Evolutionary conservation across 2,888 invertebrate species (phyloP), one percentile per base, ranked within the genome.

Genomic region (Platycnemis pennipes): DNA sequence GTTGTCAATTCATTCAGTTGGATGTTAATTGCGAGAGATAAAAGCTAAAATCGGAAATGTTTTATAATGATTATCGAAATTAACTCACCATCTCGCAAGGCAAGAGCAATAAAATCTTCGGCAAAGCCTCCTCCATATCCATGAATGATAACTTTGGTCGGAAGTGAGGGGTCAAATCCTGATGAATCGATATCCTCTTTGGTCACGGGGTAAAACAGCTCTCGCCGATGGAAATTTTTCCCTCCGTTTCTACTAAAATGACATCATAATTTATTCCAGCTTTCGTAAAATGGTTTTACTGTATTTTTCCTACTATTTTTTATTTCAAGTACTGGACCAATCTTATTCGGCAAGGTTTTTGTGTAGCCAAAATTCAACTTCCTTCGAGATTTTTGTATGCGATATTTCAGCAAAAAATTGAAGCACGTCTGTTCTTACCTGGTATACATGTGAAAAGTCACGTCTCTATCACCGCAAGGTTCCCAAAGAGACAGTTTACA

Each of bases 401-500:
- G 77, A 77, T 1, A 77, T n/a, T 37, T 77, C 13, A 3, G 13
- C 77, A 77, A n/a, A 77, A 0, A n/a, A 77, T 77, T 0, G 31
- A 77, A 77, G n/a, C 2, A 31, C 94, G n/a, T 16, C 88, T n/a
- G 44, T n/a, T 45, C 94, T 95, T 94, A 95, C 95, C 95, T 95
- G 22, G 95, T 95, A 44, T 96, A 96, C 26, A 96, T 95, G 94
- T 96, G 95, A 95, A 96, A 97, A 94, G 96, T 96, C 8, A 96
- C 96, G 42, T 95, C 95, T 31, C 94, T 89, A 37, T 96, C 95
- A 45, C 95, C 95, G 94, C 97, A 97, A 3, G 96, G 96, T 95
- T 96, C 96, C 69, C 96, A 95, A 94, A 96, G 95, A 94, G 96
- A 96, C 19, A 96, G 94, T 11, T 95, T 95, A 94, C 96, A 96